Percentiles rank a stretch among this genome's conserved stretches.
These are phyloP conservation scores for Cheilosia vernalis DNA, from an alignment of 2,888 invertebrate species.

Conservation along the genomic window DNA sequence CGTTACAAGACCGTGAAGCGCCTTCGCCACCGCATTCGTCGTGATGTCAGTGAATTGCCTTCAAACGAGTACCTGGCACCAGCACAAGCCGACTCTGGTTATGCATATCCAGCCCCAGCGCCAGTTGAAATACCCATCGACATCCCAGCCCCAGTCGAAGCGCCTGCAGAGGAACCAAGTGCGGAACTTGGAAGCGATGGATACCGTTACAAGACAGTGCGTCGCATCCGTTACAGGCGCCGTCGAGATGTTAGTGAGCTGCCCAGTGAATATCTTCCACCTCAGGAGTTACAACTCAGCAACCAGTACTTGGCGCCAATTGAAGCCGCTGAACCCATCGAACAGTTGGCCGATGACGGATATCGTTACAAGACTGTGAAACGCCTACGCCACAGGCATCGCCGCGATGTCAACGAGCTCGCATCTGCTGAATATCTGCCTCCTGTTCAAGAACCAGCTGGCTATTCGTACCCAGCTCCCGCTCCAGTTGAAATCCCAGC, in stretches of 20 bases:
- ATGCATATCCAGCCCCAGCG: constrained; percentile 22
- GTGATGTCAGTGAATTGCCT: constrained; percentile 74
- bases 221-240: constrained; percentile 8
- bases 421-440: constrained; percentile 44
- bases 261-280: constrained; percentile 36
- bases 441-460: constrained; percentile 31
- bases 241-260: constrained; percentile 43
- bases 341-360: constrained; percentile 9
- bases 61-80: constrained; percentile 53
- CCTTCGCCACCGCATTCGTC: constrained; percentile 73
- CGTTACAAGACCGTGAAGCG: constrained; percentile 76
- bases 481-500: constrained; percentile 27
- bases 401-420: constrained; percentile 60
- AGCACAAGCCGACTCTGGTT: constrained; percentile 17
- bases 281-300: constrained; percentile 26
- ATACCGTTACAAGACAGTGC: constrained; percentile 43
- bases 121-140: background rate
- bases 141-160: constrained; percentile 7
- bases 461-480: constrained; percentile 59
- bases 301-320: constrained; percentile 54
- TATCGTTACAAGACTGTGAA: constrained; percentile 29
- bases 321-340: constrained; percentile 47
- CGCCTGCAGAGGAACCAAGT: background rate
- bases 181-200: constrained; percentile 12
- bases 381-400: constrained; percentile 47